Base-by-base conservation (phyloP, 2,797 vertebrate genomes). In the Peromyscus eremicus region DNA sequence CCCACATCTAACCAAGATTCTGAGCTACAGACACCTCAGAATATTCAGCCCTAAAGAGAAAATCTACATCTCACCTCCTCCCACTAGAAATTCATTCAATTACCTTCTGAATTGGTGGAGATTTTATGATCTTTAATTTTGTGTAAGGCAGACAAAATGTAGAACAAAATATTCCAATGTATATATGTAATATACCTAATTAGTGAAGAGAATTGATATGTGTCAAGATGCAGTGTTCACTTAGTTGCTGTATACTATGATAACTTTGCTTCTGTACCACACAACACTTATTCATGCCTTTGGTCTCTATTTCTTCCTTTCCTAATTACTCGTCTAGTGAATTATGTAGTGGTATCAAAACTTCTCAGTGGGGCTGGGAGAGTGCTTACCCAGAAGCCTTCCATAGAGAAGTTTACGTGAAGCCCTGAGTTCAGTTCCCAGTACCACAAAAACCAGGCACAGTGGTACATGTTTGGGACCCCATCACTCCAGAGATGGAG, bases 21-120 rank as follows among this genome's bases (percentile, higher is more conserved):
- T 85, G 64, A 85, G 46, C 32, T 5, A 1, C 2, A 3, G 32
- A 70, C 19, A 70, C 43, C 17, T n/a, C 43, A 10, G 64, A 70
- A n/a, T 34, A 43, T 29, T 49, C 83, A 85, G 23, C 29, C 83
- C 40, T 49, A 21, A 46, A 66, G 40, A 66, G 40, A 85, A n/a
- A n/a, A 85, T 86, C 64, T 52, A 52, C 6, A n/a, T 10, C 6
- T 2, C 6, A 0, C 32, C 43, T 68, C 40, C 43, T 86, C 43
- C 70, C 57, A 89, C 89, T 94, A 96, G 89, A 96, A 95, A 94
- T 73, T 87, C 91, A 93, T 37, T 92, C 19, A 10, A 75, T 34
- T 91, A 16, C 89, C 95, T 96, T 87, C 37, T 73, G 46, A 91
- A 89, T 9, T 77, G 70, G 70, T 49, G 62, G 49, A 10, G 25